A percentile compares a stretch with the other conserved stretches of the same genome.
Conservation (phyloP, 2,797 vertebrate species). For the Gobio occitaniae region DNA sequence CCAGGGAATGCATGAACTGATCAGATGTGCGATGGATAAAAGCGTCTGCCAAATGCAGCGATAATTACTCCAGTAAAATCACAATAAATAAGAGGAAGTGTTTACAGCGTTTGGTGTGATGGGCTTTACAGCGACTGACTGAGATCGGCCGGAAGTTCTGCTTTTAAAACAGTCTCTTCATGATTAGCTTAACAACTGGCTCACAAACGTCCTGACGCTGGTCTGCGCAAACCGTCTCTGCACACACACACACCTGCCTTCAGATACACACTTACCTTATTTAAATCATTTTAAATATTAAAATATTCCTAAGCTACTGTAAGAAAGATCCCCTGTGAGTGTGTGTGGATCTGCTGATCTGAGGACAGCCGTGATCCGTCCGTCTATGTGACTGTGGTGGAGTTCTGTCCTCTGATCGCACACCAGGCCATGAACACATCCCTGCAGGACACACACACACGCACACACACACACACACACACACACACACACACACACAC, state of each 20-base stretch:
- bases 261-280: neutral
- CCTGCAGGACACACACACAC: slow-evolving; percentile 67
- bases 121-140: too few species aligned
- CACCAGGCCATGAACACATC: slow-evolving; percentile 92
- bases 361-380: neutral
- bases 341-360: neutral
- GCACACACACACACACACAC: too few species aligned
- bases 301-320: neutral
- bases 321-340: neutral
- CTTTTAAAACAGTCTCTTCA: neutral
- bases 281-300: neutral
- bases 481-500: too few species aligned
- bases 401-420: slow-evolving; percentile 84
- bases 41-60: neutral
- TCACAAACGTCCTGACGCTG: neutral
- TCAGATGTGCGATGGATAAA: neutral
- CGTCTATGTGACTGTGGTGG: slow-evolving; percentile 82
- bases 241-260: neutral
- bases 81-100: neutral
- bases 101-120: neutral
- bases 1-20: neutral
- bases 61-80: neutral
- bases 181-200: neutral
- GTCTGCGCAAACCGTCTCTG: neutral
- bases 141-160: neutral